Base-by-base conservation (phyloP, 2,888 invertebrate species). In the Lampropteryx suffumata region DNA sequence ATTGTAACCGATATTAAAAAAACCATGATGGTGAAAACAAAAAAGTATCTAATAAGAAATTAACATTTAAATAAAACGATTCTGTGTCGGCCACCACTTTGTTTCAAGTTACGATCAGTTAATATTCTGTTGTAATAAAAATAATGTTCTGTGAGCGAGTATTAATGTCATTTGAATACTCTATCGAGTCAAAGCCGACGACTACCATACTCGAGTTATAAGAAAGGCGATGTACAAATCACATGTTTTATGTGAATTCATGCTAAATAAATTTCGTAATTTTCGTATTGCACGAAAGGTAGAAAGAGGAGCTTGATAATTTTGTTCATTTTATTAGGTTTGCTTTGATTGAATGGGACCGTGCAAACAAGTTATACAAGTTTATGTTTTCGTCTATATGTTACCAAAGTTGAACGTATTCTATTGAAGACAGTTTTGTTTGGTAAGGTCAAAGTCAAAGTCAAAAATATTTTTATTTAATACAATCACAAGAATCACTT, bases 241-340 rank as follows among this genome's bases (percentile, higher is more conserved):
- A 76, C 64, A 62, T 75, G 69, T 65, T 85, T 86, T 85, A 85
- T 76, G 79, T 69, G 64, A 71, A 64, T 65, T 62, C 69, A 69
- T 74, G 82, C 65, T 75, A 77, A 79, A 84, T 84, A 80, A 83
- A 84, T 84, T 76, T 68, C 56, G 60, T 84, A 80, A 83, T 84
- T 84, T 76, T 68, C 56, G 60, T 51, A 64, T 53, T 58, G 62
- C 57, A 64, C 61, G 59, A 59, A 55, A 50, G 32, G 44, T 43
- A 65, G 67, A 62, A 71, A 78, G 73, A 75, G 70, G 57, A 32
- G 53, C 47, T 36, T 54, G 37, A 39, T 51, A 57, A 53, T 56
- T 59, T 48, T 34, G 3, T 26, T 7, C 24, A 39, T 41, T 48
- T 48, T 13, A 32, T 37, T 32, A 32, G 32, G 32, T n/a, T n/a